These are phyloP conservation scores for Xanthorhoe designata DNA, from an alignment of 2,888 invertebrate species.

Conservation along the genomic window DNA sequence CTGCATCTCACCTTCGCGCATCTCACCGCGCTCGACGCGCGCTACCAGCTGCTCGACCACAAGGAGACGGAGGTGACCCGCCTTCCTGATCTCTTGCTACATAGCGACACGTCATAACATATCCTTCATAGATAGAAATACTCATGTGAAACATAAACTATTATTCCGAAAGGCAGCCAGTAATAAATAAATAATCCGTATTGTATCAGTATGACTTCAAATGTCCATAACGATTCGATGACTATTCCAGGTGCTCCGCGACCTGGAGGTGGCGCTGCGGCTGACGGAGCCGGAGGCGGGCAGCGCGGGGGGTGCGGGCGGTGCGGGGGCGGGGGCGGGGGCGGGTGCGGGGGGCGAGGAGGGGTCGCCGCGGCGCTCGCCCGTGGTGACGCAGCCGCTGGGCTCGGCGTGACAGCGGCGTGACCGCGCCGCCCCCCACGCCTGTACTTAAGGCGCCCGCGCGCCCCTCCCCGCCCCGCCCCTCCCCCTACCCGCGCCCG, in stretches of 20 bases:
- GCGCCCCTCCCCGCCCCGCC: conserved; percentile 26
- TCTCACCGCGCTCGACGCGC: conserved; percentile 93
- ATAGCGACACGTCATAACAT: no score
- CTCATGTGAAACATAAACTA: no score
- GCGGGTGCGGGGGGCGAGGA: conserved; percentile 51
- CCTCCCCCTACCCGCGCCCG: conserved; percentile 22
- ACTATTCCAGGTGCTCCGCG: conserved; percentile 89
- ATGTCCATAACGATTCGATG: not conserved
- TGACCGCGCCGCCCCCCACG: conserved; percentile 58
- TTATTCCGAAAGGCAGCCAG: no score
- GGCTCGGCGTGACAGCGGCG: conserved; percentile 71
- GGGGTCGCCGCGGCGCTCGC: conserved; percentile 50
- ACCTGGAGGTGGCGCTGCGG: conserved; percentile 94
- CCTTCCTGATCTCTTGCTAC: no score
- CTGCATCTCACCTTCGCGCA: conserved; percentile 99
- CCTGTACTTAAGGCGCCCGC: conserved; percentile 24
- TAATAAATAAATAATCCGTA: no score
- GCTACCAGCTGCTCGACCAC: conserved; percentile 96
- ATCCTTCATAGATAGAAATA: no score
- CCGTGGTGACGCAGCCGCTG: conserved; percentile 35
- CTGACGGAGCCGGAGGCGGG: conserved; percentile 53
- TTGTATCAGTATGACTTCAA: no score
- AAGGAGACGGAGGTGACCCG: conserved; percentile 93
- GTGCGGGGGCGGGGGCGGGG: conserved; percentile 52
- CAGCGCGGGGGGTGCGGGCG: conserved; percentile 58